A percentile compares a stretch with the other conserved stretches of the same genome.
Evolutionary conservation across 2,113 vertebrate genomes (phyloP).

Genomic region (Entelurus aequoreus): DNA sequence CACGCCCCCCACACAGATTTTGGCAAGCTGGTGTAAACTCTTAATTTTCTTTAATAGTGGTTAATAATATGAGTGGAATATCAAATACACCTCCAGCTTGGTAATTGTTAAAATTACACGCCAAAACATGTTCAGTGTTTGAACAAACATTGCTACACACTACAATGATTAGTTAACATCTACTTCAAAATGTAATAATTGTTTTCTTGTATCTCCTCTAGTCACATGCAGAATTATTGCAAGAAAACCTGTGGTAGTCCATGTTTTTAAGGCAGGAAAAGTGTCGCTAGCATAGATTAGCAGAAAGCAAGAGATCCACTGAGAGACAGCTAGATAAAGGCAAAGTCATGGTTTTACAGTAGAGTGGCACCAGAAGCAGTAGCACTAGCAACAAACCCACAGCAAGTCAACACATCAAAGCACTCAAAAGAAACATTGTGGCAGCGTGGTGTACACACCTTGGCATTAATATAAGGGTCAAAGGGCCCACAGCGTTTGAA

Average conservation of each 20-base stretch:
- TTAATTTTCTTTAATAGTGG: not conserved
- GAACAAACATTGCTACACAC: not conserved
- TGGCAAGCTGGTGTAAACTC: not conserved
- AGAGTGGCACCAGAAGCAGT: conserved; percentile 25
- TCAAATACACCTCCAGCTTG: not conserved
- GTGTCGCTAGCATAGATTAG: not conserved
- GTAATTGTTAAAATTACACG: not conserved
- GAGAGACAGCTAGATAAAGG: conserved; percentile 21
- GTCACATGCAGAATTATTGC: not conserved
- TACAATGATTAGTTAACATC: not conserved
- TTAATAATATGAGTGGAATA: not conserved
- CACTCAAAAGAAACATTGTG: conserved; percentile 33
- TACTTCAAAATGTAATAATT: not conserved
- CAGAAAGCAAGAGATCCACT: conserved; percentile 4
- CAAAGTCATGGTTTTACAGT: conserved; percentile 17
- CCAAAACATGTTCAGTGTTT: not conserved
- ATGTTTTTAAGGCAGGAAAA: conserved; percentile 1
- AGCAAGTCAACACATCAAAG: conserved; percentile 36
- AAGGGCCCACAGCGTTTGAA: conserved; percentile 99
- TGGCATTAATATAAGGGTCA: conserved; percentile 99
- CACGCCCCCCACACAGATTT: no score
- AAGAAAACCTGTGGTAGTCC: not conserved
- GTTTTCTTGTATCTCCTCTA: not conserved
- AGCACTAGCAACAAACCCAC: conserved; percentile 32
- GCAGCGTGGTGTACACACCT: conserved; percentile 92